Evolutionary conservation across 2,113 vertebrate genomes (phyloP).

Genomic region (Hippocampus barbouri): DNA sequence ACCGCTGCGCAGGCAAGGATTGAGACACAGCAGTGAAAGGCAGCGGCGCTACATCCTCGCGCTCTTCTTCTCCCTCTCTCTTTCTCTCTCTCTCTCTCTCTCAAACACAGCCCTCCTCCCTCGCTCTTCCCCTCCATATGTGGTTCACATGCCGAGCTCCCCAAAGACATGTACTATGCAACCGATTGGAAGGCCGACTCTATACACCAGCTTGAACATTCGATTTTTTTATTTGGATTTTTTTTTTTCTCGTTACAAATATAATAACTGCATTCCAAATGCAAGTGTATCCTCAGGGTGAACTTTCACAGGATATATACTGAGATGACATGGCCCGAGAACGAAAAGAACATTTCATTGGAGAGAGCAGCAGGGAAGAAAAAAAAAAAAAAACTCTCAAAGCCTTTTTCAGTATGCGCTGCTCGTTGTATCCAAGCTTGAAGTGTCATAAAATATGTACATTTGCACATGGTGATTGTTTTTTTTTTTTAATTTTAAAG

Average conservation of each 20-base stretch:
- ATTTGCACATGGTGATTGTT: too few species aligned
- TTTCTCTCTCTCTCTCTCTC: slow-evolving; percentile 35
- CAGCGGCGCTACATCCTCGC: slow-evolving; percentile 27
- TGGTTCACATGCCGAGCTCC: slow-evolving; percentile 52
- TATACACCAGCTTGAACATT: neutral
- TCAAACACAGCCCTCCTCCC: slow-evolving; percentile 32
- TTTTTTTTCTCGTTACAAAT: neutral
- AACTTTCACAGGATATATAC: neutral
- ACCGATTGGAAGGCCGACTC: slow-evolving; percentile 68
- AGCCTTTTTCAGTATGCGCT: neutral
- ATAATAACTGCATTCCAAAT: neutral
- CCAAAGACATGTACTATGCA: slow-evolving; percentile 54
- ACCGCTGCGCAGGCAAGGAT: slow-evolving; percentile 37
- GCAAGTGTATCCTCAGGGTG: neutral
- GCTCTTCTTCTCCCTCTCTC: slow-evolving; percentile 31
- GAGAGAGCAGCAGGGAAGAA: neutral
- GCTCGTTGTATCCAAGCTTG: neutral
- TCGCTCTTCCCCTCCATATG: slow-evolving; percentile 25
- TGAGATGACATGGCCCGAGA: neutral
- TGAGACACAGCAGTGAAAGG: slow-evolving; percentile 41
- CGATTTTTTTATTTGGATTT: too few species aligned
- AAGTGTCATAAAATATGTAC: neutral
- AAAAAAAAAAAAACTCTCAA: neutral
- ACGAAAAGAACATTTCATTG: neutral
- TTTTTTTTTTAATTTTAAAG: too few species aligned